These are phyloP conservation scores for Caerostris darwini DNA, from an alignment of 1,140 invertebrate genomes.

Conservation along the genomic window DNA sequence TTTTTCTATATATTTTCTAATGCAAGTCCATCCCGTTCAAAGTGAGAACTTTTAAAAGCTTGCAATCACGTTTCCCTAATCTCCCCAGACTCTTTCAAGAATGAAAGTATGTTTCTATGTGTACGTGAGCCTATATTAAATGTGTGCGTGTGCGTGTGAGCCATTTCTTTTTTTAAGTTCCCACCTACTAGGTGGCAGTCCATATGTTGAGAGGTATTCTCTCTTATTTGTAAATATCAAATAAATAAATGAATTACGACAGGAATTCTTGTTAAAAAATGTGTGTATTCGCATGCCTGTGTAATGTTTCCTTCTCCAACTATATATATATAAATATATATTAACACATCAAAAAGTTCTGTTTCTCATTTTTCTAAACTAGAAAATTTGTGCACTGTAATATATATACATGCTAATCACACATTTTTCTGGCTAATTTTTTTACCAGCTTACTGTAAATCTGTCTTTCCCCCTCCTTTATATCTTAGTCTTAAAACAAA, in stretches of 20 bases:
- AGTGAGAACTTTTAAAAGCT: slow-evolving; percentile 78
- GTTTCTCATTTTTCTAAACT: slow-evolving; percentile 68
- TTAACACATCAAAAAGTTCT: slow-evolving; percentile 57
- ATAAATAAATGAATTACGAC: slow-evolving; percentile 66
- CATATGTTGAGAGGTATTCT: slow-evolving; percentile 73
- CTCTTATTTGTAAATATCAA: slow-evolving; percentile 72
- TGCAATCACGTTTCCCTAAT: slow-evolving; percentile 66
- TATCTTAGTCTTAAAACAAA: slow-evolving; percentile 49
- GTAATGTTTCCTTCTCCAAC: slow-evolving; percentile 52
- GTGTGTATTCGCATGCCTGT: slow-evolving; percentile 64
- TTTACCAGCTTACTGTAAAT: slow-evolving; percentile 60
- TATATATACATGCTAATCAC: slow-evolving; percentile 68
- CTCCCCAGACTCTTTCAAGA: slow-evolving; percentile 58
- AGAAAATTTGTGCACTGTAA: slow-evolving; percentile 64
- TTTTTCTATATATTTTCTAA: slow-evolving; percentile 78
- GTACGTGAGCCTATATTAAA: slow-evolving; percentile 65
- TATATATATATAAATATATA: slow-evolving; percentile 50
- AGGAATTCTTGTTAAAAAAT: slow-evolving; percentile 57
- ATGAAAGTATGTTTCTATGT: slow-evolving; percentile 76
- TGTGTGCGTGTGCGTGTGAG: slow-evolving; percentile 46
- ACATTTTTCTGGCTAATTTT: slow-evolving; percentile 69
- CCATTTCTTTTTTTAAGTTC: slow-evolving; percentile 58
- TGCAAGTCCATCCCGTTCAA: slow-evolving; percentile 78
- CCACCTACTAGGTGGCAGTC: slow-evolving; percentile 64
- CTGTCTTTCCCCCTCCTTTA: slow-evolving; percentile 35